phyloP scores from a whole-genome alignment of 2,888 invertebrate genomes.

The Boloria selene region DNA sequence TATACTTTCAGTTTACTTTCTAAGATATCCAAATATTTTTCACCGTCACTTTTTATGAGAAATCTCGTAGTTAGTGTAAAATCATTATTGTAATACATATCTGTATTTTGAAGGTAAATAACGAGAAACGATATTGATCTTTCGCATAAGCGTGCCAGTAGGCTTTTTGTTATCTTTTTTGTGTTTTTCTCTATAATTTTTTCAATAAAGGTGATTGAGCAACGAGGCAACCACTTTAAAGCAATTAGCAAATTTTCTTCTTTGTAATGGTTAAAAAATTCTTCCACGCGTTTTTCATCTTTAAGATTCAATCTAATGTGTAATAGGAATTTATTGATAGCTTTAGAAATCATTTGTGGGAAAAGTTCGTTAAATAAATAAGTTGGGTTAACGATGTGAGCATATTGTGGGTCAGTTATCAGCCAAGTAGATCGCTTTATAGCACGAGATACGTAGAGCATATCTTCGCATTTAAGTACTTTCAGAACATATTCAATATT shows the following conservation, averaged over 20 bases:
- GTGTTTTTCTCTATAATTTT: conserved; percentile 47
- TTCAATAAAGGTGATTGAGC: conserved; percentile 58
- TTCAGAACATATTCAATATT: conserved; percentile 58
- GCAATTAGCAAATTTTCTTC: conserved; percentile 46
- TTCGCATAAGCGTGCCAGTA: conserved; percentile 55
- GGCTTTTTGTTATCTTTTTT: conserved; percentile 35
- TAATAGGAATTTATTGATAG: conserved; percentile 58
- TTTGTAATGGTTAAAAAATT: conserved; percentile 58
- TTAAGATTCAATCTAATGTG: conserved; percentile 58
- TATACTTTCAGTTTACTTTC: conserved; percentile 36
- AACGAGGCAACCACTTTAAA: conserved; percentile 63
- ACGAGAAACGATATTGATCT: conserved; percentile 52
- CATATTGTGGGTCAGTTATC: conserved; percentile 58
- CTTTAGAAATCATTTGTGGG: conserved; percentile 60
- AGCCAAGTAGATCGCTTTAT: conserved; percentile 63
- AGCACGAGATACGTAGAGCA: conserved; percentile 62
- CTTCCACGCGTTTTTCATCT: conserved; percentile 58
- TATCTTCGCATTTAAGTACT: conserved; percentile 58
- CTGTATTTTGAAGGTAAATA: conserved; percentile 29
- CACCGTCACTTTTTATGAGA: conserved; percentile 50
- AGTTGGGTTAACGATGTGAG: conserved; percentile 62
- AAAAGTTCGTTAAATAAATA: conserved; percentile 55
- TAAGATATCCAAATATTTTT: conserved; percentile 53
- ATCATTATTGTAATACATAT: conserved; percentile 39
- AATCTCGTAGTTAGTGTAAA: conserved; percentile 46